A percentile compares a stretch with the other conserved stretches of the same genome.
Conservation (phyloP, 2,888 invertebrate genomes). For the Megaustenia siamemsis region DNA sequence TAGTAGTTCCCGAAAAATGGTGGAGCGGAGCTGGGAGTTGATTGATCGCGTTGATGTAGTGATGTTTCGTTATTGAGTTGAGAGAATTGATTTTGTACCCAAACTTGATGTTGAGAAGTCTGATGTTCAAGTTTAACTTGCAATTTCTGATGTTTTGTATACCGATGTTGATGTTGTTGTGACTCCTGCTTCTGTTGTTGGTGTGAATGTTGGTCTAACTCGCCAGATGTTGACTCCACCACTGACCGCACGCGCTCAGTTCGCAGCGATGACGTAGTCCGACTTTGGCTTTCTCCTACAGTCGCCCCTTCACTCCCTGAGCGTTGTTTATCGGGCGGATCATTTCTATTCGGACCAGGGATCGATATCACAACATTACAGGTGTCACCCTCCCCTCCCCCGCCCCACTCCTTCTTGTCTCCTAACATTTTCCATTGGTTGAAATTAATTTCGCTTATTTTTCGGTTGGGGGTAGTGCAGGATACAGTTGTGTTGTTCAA, state of each 20-base stretch:
- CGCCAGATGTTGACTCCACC: neutral
- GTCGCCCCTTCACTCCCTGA: neutral
- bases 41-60: no score
- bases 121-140: constrained; percentile 11
- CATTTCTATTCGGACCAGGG: neutral
- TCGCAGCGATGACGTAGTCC: neutral
- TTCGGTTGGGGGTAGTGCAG: neutral
- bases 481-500: neutral
- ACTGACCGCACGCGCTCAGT: neutral
- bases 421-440: constrained; percentile 48
- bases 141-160: neutral
- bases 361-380: constrained; percentile 31
- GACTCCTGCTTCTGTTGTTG: constrained; percentile 15
- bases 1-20: no score
- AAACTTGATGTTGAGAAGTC: constrained; percentile 9
- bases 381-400: constrained; percentile 35
- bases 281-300: neutral
- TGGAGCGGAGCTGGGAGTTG: no score
- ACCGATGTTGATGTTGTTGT: constrained; percentile 14
- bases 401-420: neutral
- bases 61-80: constrained; percentile 29
- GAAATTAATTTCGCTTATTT: neutral
- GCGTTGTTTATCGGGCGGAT: constrained; percentile 34
- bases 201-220: neutral
- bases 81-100: neutral